phyloP scores from a whole-genome alignment of 2,888 invertebrate species.

The Chironomus riparius region DNA sequence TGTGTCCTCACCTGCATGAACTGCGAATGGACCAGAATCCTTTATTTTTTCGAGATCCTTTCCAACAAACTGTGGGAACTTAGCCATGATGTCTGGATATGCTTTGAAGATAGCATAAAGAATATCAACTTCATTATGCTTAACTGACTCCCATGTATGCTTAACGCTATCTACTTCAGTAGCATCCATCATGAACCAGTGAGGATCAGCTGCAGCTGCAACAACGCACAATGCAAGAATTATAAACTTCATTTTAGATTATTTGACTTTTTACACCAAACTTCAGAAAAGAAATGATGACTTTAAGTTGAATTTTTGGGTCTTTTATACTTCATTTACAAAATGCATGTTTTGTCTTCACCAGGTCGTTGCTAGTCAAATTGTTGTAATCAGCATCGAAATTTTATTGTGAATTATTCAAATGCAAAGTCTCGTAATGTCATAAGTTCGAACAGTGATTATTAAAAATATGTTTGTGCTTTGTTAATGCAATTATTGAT shows the following conservation, averaged over 20 bases:
- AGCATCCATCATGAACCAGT: not conserved
- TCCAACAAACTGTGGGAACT: not conserved
- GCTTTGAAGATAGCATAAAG: not conserved
- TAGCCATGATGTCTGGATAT: not conserved
- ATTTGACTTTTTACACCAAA: not conserved
- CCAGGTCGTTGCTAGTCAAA: no score
- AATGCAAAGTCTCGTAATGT: no score
- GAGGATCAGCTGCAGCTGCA: not conserved
- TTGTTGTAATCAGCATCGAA: no score
- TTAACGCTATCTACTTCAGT: not conserved
- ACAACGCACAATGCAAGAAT: not conserved
- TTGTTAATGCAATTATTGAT: no score
- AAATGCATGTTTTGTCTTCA: no score
- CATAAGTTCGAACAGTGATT: no score
- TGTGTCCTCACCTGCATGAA: no score
- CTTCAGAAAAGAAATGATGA: not conserved
- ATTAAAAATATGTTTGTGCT: no score
- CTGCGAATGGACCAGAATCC: not conserved
- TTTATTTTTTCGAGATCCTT: not conserved
- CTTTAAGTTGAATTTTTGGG: not conserved
- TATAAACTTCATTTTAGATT: not conserved
- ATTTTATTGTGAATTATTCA: no score
- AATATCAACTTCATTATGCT: not conserved
- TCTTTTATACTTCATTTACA: no score
- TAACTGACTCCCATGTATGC: not conserved